A percentile compares a stretch with the other conserved stretches of the same genome.
Conservation (phyloP, 1,140 invertebrate genomes). For the Aphaenogaster rudis region DNA sequence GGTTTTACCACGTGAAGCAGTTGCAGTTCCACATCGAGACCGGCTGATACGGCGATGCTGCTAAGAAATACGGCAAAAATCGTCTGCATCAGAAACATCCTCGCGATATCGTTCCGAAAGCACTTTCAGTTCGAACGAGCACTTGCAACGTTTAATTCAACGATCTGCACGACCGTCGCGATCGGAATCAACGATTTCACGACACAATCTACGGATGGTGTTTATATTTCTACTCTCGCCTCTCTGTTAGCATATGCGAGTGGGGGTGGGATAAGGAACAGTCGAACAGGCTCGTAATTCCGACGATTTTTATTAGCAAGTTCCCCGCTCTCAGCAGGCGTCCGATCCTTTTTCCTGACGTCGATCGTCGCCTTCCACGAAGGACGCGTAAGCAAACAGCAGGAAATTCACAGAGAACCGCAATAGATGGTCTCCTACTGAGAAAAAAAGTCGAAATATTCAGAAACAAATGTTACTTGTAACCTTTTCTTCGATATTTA, state of each 20-base stretch:
- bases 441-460: too few relatives aligned
- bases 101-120: neutral
- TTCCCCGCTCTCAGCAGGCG: conserved; percentile 57
- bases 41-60: conserved; percentile 51
- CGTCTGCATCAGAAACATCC: conserved; percentile 30
- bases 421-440: neutral
- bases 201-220: conserved; percentile 74
- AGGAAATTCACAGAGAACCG: conserved; percentile 41
- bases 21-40: conserved; percentile 77
- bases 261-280: conserved; percentile 79
- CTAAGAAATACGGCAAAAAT: conserved; percentile 28
- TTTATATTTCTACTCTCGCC: conserved; percentile 77
- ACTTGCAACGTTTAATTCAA: conserved; percentile 20
- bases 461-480: too few relatives aligned
- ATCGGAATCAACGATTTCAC: conserved; percentile 77
- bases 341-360: conserved; percentile 69
- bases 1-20: conserved; percentile 83
- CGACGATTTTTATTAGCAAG: conserved; percentile 69
- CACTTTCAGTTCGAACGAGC: neutral
- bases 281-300: conserved; percentile 72
- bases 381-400: conserved; percentile 63
- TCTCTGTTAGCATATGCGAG: conserved; percentile 69
- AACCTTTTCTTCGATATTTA: too few relatives aligned
- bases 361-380: conserved; percentile 46
- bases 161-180: conserved; percentile 22